Conservation (phyloP, 2,888 invertebrate species). For the Spodoptera littoralis region DNA sequence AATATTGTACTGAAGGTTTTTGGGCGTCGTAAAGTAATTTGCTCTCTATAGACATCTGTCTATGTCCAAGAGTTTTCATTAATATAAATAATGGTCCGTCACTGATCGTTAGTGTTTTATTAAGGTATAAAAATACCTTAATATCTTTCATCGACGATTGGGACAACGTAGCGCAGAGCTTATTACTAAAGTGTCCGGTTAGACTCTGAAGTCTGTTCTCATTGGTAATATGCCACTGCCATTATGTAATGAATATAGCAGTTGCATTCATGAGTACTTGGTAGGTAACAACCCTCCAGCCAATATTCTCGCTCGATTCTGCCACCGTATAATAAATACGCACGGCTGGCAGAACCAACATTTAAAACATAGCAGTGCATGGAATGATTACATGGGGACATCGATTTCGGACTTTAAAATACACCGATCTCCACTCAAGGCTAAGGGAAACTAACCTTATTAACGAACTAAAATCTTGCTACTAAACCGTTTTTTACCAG, state of each 20-base stretch:
- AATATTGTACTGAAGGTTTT: slow-evolving; percentile 28
- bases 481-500: slow-evolving; percentile 41
- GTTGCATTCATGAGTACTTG: too few relatives aligned
- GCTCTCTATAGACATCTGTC: too few relatives aligned
- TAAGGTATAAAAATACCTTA: too few relatives aligned
- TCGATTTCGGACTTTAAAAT: slow-evolving; percentile 56
- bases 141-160: too few relatives aligned
- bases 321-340: slow-evolving; percentile 19
- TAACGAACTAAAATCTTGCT: slow-evolving; percentile 39
- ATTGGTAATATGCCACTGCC: too few relatives aligned
- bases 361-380: slow-evolving; percentile 30
- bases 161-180: too few relatives aligned
- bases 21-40: not conserved
- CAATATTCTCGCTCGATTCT: slow-evolving; percentile 32
- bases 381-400: slow-evolving; percentile 46
- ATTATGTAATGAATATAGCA: too few relatives aligned
- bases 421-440: slow-evolving; percentile 59
- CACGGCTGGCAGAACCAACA: slow-evolving; percentile 29
- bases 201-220: too few relatives aligned
- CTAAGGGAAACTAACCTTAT: slow-evolving; percentile 51
- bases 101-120: too few relatives aligned
- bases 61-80: too few relatives aligned
- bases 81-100: too few relatives aligned
- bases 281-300: not conserved
- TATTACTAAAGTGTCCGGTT: too few relatives aligned